Conservation (phyloP, 1,140 invertebrate genomes). For the Brachionus calyciflorus region DNA sequence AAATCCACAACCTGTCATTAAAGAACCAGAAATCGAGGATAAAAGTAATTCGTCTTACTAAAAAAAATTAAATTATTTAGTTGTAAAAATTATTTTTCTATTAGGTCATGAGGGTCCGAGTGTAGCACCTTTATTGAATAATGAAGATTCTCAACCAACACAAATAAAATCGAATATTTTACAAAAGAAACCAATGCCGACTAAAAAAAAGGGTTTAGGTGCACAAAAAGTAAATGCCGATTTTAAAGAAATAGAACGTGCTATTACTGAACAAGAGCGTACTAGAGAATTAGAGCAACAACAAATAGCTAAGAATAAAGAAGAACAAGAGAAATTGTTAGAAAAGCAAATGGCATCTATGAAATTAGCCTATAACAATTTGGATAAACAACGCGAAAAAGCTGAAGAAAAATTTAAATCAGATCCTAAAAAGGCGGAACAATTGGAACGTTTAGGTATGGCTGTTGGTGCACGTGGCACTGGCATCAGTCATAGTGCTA, state of each 20-base stretch:
- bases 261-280: constrained; percentile 77
- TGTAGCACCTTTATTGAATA: constrained; percentile 56
- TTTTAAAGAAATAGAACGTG: constrained; percentile 90
- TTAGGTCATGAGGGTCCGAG: constrained; percentile 58
- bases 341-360: constrained; percentile 66
- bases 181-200: constrained; percentile 5
- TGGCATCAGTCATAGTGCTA: constrained; percentile 83
- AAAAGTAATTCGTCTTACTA: too few relatives aligned
- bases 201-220: constrained; percentile 77
- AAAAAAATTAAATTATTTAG: too few relatives aligned
- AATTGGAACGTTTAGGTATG: constrained; percentile 90
- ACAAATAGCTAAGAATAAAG: constrained; percentile 62
- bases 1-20: not conserved
- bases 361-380: constrained; percentile 82
- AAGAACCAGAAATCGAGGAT: not conserved
- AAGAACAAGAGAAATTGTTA: constrained; percentile 66
- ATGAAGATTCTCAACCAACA: constrained; percentile 63
- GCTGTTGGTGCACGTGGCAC: constrained; percentile 71
- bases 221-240: constrained; percentile 87
- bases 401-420: constrained; percentile 72
- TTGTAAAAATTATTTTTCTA: not conserved
- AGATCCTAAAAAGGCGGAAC: constrained; percentile 81
- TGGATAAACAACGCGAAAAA: constrained; percentile 73
- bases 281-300: constrained; percentile 63
- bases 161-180: constrained; percentile 29